phyloP scores from a whole-genome alignment of 2,113 vertebrate genomes.

The Phasianus colchicus region DNA sequence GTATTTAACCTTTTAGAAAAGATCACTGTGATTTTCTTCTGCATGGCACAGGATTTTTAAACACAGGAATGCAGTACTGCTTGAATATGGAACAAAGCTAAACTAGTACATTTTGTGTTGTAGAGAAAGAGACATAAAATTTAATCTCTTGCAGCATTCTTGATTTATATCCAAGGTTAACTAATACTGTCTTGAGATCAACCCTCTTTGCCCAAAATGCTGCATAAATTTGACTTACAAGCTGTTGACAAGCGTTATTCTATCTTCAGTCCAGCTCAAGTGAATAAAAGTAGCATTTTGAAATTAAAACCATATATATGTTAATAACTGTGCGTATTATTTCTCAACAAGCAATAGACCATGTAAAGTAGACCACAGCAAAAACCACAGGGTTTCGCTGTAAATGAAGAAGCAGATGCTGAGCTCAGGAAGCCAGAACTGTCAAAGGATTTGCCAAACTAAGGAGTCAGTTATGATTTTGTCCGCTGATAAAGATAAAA shows the following conservation, averaged over 20 bases:
- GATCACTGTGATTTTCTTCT: not conserved
- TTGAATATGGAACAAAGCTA: not conserved
- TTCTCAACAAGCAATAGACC: not conserved
- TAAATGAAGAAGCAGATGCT: not conserved
- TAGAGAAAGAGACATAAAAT: not conserved
- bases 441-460: not conserved
- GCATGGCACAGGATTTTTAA: not conserved
- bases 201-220: not conserved
- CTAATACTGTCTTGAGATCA: not conserved
- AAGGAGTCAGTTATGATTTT: not conserved
- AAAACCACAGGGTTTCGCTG: not conserved
- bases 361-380: not conserved
- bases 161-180: not conserved
- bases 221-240: not conserved
- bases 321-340: not conserved
- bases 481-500: not conserved
- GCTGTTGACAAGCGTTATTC: not conserved
- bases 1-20: not conserved
- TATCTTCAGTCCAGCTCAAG: not conserved
- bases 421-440: not conserved
- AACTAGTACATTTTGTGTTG: not conserved
- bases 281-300: not conserved
- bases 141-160: not conserved
- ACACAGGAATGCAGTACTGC: not conserved
- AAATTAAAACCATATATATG: not conserved